phyloP scores from a whole-genome alignment of 2,888 invertebrate genomes.

The Pterobdella sp. region DNA sequence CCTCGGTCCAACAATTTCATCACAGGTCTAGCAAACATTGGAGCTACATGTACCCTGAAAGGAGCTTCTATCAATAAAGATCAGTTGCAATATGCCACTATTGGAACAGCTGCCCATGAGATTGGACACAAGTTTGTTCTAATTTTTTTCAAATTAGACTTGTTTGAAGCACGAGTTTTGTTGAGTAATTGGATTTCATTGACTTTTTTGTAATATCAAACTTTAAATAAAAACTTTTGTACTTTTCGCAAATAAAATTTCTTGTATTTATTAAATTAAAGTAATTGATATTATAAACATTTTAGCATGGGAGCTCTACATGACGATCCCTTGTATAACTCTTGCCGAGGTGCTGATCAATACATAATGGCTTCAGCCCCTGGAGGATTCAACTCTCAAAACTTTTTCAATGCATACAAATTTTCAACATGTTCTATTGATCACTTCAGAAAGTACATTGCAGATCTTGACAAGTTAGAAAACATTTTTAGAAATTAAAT shows the following conservation, averaged over 20 bases:
- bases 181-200: too few species aligned
- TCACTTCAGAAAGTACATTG: slow-evolving; percentile 29
- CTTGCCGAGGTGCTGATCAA: slow-evolving; percentile 37
- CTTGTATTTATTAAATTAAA: neutral
- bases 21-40: slow-evolving; percentile 29
- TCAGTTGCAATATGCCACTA: slow-evolving; percentile 31
- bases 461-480: slow-evolving; percentile 14
- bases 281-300: neutral
- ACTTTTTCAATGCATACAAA: slow-evolving; percentile 36
- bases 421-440: slow-evolving; percentile 40
- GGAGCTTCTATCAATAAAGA: slow-evolving; percentile 32
- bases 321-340: slow-evolving; percentile 35
- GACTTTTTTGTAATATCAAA: neutral
- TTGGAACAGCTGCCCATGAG: slow-evolving; percentile 39
- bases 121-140: slow-evolving; percentile 38
- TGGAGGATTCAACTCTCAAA: slow-evolving; percentile 31
- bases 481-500: too few species aligned
- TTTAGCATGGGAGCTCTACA: slow-evolving; percentile 40
- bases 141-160: neutral
- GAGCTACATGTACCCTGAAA: slow-evolving; percentile 18
- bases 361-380: slow-evolving; percentile 40
- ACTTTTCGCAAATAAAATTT: neutral
- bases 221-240: neutral
- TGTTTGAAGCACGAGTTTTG: neutral
- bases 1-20: neutral